Conservation (phyloP, 2,113 vertebrate species). For the Haplochromis burtoni region DNA sequence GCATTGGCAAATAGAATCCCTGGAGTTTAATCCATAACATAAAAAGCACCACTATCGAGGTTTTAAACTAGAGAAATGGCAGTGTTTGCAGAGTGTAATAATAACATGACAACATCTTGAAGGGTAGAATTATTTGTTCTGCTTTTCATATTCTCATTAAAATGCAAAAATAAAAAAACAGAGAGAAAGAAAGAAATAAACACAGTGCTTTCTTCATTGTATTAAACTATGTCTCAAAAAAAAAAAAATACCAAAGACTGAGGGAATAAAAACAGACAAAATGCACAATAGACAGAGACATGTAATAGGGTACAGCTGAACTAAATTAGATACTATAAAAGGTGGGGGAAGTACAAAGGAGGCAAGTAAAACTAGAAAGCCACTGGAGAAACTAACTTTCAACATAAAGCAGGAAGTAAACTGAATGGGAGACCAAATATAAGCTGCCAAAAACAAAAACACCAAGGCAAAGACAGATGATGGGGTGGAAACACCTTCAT, state of each 20-base stretch:
- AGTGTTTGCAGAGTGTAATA: not conserved
- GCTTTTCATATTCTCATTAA: not conserved
- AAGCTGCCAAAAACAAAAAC: not conserved
- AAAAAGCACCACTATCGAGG: not conserved
- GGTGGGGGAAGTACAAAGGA: not conserved
- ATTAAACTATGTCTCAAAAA: not conserved
- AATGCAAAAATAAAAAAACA: not conserved
- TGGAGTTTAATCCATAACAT: not conserved
- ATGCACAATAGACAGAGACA: not conserved
- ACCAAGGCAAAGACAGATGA: not conserved
- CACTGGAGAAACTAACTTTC: not conserved
- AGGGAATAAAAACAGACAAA: not conserved
- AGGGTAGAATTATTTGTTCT: not conserved
- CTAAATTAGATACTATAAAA: not conserved
- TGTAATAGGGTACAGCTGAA: not conserved
- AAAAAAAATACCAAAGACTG: not conserved
- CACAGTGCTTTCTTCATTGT: not conserved
- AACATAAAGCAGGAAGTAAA: not conserved
- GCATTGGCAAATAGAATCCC: not conserved
- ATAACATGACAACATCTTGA: not conserved
- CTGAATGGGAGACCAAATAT: not conserved
- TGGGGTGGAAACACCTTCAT: not conserved
- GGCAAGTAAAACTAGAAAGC: not conserved
- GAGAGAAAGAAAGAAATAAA: not conserved
- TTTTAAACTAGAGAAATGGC: not conserved